Conservation (phyloP, 2,888 invertebrate genomes). For the Itoplectis maculator region DNA sequence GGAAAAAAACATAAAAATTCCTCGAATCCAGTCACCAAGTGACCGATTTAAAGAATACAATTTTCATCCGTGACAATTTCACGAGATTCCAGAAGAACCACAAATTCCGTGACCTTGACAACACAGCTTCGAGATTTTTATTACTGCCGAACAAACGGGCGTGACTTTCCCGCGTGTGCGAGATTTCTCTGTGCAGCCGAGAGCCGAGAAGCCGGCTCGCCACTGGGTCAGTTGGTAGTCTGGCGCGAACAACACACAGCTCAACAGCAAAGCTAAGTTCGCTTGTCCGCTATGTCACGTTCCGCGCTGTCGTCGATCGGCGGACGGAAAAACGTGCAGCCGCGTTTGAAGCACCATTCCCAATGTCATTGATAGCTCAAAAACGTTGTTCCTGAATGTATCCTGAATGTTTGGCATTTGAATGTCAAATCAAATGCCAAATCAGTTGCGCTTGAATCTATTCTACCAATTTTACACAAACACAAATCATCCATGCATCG, state of each 20-base stretch:
- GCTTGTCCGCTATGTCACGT: conserved; percentile 27
- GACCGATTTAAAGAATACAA: conserved; percentile 25
- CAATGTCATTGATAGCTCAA: too few species aligned
- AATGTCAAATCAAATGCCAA: too few species aligned
- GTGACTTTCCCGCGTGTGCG: conserved; percentile 70
- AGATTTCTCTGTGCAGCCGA: conserved; percentile 74
- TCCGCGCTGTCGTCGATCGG: not conserved
- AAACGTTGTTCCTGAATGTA: too few species aligned
- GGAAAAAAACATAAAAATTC: too few species aligned
- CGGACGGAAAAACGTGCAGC: too few species aligned
- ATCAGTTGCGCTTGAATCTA: too few species aligned
- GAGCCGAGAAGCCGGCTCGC: conserved; percentile 71
- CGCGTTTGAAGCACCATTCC: too few species aligned
- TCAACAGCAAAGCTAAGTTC: conserved; percentile 19
- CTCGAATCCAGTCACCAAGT: too few species aligned
- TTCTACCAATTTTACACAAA: too few species aligned
- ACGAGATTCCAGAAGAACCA: conserved; percentile 25
- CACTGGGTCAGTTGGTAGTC: conserved; percentile 72
- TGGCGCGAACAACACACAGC: not conserved
- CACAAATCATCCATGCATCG: too few species aligned
- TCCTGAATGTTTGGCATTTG: too few species aligned
- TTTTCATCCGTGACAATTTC: not conserved
- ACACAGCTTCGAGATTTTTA: not conserved
- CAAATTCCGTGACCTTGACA: not conserved
- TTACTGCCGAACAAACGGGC: too few species aligned